Evolutionary conservation across 1,140 invertebrate species (phyloP).

Genomic region (Orius insidiosus): DNA sequence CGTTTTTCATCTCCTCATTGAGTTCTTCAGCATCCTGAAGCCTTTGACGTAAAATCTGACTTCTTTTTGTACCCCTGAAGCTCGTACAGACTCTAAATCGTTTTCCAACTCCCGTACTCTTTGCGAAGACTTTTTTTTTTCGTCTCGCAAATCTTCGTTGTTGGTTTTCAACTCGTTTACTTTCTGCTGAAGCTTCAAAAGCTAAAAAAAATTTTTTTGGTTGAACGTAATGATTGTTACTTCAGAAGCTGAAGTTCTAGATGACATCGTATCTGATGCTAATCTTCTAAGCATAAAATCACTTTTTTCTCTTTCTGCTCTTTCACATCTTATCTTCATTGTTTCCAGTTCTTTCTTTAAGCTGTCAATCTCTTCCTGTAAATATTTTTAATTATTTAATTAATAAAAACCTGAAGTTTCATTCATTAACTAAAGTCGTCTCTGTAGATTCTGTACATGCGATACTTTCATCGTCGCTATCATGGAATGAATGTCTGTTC

Average conservation of each 20-base stretch:
- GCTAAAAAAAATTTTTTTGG: slow-evolving; percentile 20
- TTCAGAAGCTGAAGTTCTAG: slow-evolving; percentile 41
- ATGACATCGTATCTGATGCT: slow-evolving; percentile 54
- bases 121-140: slow-evolving; percentile 56
- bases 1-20: slow-evolving; percentile 87
- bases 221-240: slow-evolving; percentile 22
- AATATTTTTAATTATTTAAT: slow-evolving; percentile 1
- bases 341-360: slow-evolving; percentile 44
- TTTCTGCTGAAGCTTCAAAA: slow-evolving; percentile 59
- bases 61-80: slow-evolving; percentile 23
- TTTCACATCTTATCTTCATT: slow-evolving; percentile 40
- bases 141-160: slow-evolving; percentile 60
- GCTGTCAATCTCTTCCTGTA: slow-evolving; percentile 26
- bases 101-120: slow-evolving; percentile 53
- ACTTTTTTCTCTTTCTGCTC: slow-evolving; percentile 70
- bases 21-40: slow-evolving; percentile 62
- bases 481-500: slow-evolving; percentile 13
- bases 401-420: slow-evolving; percentile 35
- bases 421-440: slow-evolving; percentile 28
- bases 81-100: slow-evolving; percentile 33
- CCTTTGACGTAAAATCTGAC: slow-evolving; percentile 30
- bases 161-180: slow-evolving; percentile 61
- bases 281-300: slow-evolving; percentile 61
- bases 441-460: slow-evolving; percentile 35
- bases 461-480: slow-evolving; percentile 31